phyloP scores from a whole-genome alignment of 2,888 invertebrate genomes.

The Slavum lentiscoides region DNA sequence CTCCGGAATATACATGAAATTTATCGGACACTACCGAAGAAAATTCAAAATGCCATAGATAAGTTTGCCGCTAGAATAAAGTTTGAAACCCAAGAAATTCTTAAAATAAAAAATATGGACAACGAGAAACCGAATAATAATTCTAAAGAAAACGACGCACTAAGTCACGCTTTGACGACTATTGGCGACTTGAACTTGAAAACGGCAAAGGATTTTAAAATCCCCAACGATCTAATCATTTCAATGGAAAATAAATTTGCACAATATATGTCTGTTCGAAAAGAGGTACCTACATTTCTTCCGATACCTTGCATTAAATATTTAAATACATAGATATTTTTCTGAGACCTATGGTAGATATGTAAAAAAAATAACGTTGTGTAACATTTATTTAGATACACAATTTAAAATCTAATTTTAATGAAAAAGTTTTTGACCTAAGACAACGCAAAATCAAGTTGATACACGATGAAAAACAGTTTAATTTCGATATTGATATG shows the following conservation, averaged over 20 bases:
- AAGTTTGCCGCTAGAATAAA: constrained; percentile 19
- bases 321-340: no score
- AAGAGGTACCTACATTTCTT: constrained; percentile 17
- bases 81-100: constrained; percentile 30
- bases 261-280: constrained; percentile 16
- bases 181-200: constrained; percentile 38
- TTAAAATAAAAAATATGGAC: constrained; percentile 12
- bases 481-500: constrained; percentile 6
- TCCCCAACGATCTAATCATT: background rate
- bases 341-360: no score
- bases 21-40: constrained; percentile 31
- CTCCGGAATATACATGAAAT: constrained; percentile 37
- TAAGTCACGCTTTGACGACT: constrained; percentile 8
- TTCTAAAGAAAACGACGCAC: background rate
- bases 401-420: constrained; percentile 40
- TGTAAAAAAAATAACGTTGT: background rate
- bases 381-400: constrained; percentile 5
- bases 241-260: constrained; percentile 31
- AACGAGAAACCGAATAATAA: constrained; percentile 15
- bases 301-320: no score
- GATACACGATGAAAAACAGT: constrained; percentile 30
- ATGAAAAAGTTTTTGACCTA: constrained; percentile 16
- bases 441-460: constrained; percentile 15
- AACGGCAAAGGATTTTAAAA: constrained; percentile 20
- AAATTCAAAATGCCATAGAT: constrained; percentile 34